Conservation (phyloP, 2,797 vertebrate genomes). For the Simalia tracyae region DNA sequence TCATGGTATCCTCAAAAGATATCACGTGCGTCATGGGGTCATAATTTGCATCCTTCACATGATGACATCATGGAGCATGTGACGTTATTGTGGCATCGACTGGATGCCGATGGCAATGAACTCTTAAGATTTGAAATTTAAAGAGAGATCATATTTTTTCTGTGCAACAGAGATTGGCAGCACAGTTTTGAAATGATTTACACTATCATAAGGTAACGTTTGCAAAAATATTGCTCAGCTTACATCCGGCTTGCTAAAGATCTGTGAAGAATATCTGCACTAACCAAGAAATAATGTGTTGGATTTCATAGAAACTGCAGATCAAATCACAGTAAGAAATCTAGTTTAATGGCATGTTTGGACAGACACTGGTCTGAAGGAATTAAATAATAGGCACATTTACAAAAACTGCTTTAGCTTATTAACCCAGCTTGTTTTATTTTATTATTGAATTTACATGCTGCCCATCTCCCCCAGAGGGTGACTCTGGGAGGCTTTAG, state of each 20-base stretch:
- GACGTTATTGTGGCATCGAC: too few species aligned
- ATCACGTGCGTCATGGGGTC: too few species aligned
- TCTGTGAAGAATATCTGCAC: slow-evolving; percentile 14
- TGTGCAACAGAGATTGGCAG: neutral
- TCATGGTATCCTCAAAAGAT: too few species aligned
- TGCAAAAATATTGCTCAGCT: neutral
- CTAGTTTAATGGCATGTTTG: neutral
- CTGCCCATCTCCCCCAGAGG: too few species aligned
- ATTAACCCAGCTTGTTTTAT: rapidly evolving
- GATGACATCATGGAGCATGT: too few species aligned
- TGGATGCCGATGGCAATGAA: neutral
- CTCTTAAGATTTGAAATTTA: neutral
- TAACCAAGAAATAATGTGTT: slow-evolving; percentile 21
- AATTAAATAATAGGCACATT: neutral
- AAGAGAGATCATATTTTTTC: neutral
- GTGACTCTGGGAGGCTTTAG: too few species aligned
- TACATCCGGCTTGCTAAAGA: neutral
- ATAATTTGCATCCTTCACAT: too few species aligned
- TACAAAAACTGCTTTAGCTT: rapidly evolving
- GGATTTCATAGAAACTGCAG: slow-evolving; percentile 32
- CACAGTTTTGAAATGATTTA: slow-evolving; percentile 29
- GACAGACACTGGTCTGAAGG: slow-evolving; percentile 42
- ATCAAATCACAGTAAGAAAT: slow-evolving; percentile 25
- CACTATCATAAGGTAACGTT: neutral
- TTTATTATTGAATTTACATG: too few species aligned